phyloP scores from a whole-genome alignment of 2,888 invertebrate genomes.

The Psococerastis gibbosa region DNA sequence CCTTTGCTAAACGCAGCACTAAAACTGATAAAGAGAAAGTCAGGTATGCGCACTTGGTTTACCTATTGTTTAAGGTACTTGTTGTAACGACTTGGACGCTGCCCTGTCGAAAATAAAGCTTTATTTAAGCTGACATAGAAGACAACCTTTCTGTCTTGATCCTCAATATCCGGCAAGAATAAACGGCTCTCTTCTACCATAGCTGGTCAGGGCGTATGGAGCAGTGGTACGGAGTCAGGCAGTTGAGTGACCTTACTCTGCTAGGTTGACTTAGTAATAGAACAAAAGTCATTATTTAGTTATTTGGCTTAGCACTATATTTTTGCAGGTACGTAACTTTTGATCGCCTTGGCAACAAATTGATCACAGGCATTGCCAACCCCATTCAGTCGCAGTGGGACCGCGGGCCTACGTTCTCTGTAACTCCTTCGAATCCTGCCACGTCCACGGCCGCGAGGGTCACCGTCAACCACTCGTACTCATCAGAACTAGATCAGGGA shows the following conservation, averaged over 20 bases:
- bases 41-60: too few relatives aligned
- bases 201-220: neutral
- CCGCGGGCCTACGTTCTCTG: conserved; percentile 18
- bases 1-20: conserved; percentile 57
- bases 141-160: too few relatives aligned
- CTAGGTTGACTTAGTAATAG: too few relatives aligned
- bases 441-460: conserved; percentile 25
- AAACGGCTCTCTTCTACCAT: neutral
- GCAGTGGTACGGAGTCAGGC: too few relatives aligned
- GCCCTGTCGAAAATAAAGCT: too few relatives aligned
- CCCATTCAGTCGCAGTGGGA: conserved; percentile 31
- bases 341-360: conserved; percentile 57
- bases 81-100: too few relatives aligned
- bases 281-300: too few relatives aligned
- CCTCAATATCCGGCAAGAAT: too few relatives aligned
- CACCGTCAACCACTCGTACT: conserved; percentile 28
- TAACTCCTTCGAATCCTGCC: conserved; percentile 16
- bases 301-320: too few relatives aligned
- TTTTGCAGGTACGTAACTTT: conserved; percentile 52
- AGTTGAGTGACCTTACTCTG: too few relatives aligned
- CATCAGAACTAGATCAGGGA: conserved; percentile 27
- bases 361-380: conserved; percentile 70
- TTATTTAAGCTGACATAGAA: too few relatives aligned
- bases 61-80: too few relatives aligned
- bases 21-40: conserved; percentile 61